A percentile compares a stretch with the other conserved stretches of the same genome.
Evolutionary conservation across 2,797 vertebrate genomes (phyloP).

Genomic region (Melanotaenia pygmaea): DNA sequence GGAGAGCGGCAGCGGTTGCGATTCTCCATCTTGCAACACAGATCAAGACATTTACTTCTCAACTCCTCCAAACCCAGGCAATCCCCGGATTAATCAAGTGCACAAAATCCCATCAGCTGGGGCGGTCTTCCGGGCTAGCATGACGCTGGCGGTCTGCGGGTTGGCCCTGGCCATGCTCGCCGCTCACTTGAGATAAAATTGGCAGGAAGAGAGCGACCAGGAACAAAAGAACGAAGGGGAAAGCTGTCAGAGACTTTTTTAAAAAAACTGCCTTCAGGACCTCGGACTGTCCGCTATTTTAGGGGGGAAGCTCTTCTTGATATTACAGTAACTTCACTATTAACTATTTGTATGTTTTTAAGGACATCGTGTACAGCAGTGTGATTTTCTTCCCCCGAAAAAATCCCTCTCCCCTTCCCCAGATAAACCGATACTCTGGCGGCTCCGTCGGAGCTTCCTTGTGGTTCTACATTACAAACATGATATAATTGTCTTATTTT

Average conservation of each 20-base stretch:
- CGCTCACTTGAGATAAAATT: constrained; percentile 80
- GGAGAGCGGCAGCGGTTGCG: constrained; percentile 94
- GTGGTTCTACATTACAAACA: constrained; percentile 61
- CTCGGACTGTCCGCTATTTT: constrained; percentile 73
- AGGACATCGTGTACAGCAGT: constrained; percentile 79
- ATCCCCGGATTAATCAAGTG: constrained; percentile 23
- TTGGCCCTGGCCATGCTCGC: constrained; percentile 74
- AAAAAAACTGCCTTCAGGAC: constrained; percentile 81
- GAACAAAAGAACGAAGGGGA: constrained; percentile 66
- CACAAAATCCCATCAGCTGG: rapidly evolving
- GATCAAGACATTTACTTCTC: constrained; percentile 90
- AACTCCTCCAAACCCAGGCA: constrained; percentile 59
- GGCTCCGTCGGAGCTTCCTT: constrained; percentile 54
- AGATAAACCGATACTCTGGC: constrained; percentile 45
- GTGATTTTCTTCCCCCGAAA: constrained; percentile 53
- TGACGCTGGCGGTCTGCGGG: constrained; percentile 71
- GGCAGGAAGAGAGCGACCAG: constrained; percentile 51
- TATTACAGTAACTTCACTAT: constrained; percentile 84
- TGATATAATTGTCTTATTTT: constrained; percentile 61
- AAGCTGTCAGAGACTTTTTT: constrained; percentile 77
- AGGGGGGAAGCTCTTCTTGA: constrained; percentile 76
- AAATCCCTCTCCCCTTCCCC: constrained; percentile 28
- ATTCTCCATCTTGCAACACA: constrained; percentile 81
- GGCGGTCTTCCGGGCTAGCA: constrained; percentile 49
- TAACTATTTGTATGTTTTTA: constrained; percentile 79